A percentile compares a stretch with the other conserved stretches of the same genome.
These are phyloP conservation scores for Tenthredo notha DNA, from an alignment of 2,888 invertebrate species.

Conservation along the genomic window DNA sequence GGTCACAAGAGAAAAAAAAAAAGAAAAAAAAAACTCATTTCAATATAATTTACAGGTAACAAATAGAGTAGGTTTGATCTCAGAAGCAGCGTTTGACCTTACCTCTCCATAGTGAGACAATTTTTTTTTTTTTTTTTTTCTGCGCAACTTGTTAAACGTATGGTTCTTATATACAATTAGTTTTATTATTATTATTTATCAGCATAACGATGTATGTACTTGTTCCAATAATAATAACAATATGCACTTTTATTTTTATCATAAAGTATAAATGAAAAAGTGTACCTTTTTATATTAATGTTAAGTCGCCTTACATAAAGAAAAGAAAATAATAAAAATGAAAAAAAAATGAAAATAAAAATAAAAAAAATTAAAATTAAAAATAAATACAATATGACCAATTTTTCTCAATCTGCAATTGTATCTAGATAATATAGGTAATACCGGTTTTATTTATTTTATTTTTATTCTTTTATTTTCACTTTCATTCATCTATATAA, in stretches of 20 bases:
- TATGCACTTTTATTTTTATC: slow-evolving; percentile 70
- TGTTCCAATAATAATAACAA: slow-evolving; percentile 63
- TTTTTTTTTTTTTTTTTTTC: background rate
- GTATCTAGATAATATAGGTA: background rate
- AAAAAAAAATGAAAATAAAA: background rate
- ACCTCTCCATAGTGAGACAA: slow-evolving; percentile 54
- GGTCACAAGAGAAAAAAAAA: background rate
- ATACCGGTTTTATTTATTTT: background rate
- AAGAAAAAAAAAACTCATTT: background rate
- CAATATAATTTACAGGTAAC: slow-evolving; percentile 40
- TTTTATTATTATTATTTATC: slow-evolving; percentile 66
- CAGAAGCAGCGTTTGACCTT: slow-evolving; percentile 50
- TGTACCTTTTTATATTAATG: slow-evolving; percentile 73
- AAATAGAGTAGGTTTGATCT: slow-evolving; percentile 49
- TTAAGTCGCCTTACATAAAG: slow-evolving; percentile 72
- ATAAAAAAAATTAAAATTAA: background rate
- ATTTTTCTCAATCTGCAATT: slow-evolving; percentile 29
- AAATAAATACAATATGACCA: background rate
- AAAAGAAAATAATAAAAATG: slow-evolving; percentile 59
- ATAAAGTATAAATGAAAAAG: slow-evolving; percentile 65
- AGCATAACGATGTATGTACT: slow-evolving; percentile 69
- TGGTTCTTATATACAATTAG: slow-evolving; percentile 63
- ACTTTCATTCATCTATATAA: background rate
- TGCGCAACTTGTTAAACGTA: slow-evolving; percentile 47
- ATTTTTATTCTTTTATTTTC: slow-evolving; percentile 1